A percentile compares a stretch with the other conserved stretches of the same genome.
Conservation (phyloP, 2,888 invertebrate species). For the Eupithecia pulchellata region DNA sequence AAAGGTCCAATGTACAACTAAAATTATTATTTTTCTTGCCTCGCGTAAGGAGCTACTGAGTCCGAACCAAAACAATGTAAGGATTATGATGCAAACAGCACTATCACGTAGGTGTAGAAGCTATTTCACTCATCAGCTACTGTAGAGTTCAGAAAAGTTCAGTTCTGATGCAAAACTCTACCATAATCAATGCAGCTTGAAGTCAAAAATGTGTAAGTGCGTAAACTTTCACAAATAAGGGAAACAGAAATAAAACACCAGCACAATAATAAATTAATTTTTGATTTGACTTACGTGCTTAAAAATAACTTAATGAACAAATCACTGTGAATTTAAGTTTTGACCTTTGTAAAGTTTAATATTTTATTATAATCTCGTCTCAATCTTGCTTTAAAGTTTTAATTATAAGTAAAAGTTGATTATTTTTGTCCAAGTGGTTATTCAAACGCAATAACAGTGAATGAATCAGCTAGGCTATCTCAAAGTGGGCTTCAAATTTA, state of each 20-base stretch:
- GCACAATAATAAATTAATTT: not conserved
- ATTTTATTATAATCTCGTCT: too few relatives aligned
- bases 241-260: not conserved
- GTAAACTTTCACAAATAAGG: not conserved
- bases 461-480: not conserved
- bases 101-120: constrained; percentile 44
- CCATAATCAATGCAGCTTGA: not conserved
- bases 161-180: constrained; percentile 2
- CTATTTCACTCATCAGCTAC: constrained; percentile 27
- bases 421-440: not conserved
- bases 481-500: not conserved
- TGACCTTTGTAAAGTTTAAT: not conserved
- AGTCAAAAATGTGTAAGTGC: not conserved
- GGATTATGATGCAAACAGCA: constrained; percentile 55
- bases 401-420: not conserved
- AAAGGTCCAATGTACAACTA: constrained; percentile 79
- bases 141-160: constrained; percentile 12
- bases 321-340: not conserved
- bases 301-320: not conserved
- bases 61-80: constrained; percentile 74
- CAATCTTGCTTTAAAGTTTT: not conserved
- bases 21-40: constrained; percentile 56
- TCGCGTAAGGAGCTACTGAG: constrained; percentile 74
- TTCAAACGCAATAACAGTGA: not conserved
- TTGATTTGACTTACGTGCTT: not conserved